Evolutionary conservation across 2,888 invertebrate species (phyloP).

Genomic region (Tetramorium bicarinatum): DNA sequence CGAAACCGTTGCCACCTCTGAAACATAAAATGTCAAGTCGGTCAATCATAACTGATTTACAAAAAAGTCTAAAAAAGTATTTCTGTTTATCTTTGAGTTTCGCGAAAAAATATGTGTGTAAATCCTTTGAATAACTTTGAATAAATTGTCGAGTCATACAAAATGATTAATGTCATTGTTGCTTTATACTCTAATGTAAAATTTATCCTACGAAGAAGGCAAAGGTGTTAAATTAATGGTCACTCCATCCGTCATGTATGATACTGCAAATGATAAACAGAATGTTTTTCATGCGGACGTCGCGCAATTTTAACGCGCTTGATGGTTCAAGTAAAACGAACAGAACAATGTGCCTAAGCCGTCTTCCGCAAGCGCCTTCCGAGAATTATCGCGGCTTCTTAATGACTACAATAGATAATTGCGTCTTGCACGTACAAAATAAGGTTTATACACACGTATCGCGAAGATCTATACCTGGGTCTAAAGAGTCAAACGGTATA

Average conservation of each 20-base stretch:
- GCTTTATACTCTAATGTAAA: background rate
- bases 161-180: background rate
- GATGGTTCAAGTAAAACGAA: constrained; percentile 12
- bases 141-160: background rate
- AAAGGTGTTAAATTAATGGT: background rate
- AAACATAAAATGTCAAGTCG: constrained; percentile 57
- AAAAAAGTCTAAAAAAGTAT: background rate
- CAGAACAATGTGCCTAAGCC: constrained; percentile 2
- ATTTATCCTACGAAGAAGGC: background rate
- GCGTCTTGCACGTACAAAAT: background rate
- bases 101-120: background rate
- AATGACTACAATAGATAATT: constrained; percentile 34
- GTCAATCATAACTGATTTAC: background rate
- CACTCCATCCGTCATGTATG: background rate
- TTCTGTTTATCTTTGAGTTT: background rate
- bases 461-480: background rate
- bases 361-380: constrained; percentile 13
- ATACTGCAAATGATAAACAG: background rate
- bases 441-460: background rate
- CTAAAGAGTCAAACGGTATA: background rate
- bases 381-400: constrained; percentile 11
- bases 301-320: background rate
- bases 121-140: background rate
- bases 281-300: too few species aligned
- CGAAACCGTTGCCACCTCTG: constrained; percentile 83